Evolutionary conservation across 2,888 invertebrate genomes (phyloP).

Genomic region (Lasiommata megera): DNA sequence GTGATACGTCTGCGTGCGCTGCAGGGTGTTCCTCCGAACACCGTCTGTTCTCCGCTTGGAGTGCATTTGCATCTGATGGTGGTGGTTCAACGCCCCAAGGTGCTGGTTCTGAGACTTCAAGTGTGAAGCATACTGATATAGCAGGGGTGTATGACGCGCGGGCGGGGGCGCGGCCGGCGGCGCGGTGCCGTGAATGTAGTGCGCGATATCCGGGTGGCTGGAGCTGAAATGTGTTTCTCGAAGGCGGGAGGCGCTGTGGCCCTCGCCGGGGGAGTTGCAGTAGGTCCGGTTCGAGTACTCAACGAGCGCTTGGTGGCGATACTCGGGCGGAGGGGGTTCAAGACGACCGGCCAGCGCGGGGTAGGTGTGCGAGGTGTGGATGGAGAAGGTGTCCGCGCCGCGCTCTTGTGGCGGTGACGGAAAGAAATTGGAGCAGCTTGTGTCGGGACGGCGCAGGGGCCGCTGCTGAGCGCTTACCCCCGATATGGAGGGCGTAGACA

Average conservation of each 20-base stretch:
- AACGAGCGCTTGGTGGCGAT: slow-evolving; percentile 68
- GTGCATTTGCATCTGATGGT: slow-evolving; percentile 60
- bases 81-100: slow-evolving; percentile 61
- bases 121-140: slow-evolving; percentile 77
- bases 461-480: too few species aligned
- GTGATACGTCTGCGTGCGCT: slow-evolving; percentile 76
- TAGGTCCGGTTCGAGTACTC: slow-evolving; percentile 15
- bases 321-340: slow-evolving; percentile 43
- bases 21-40: slow-evolving; percentile 65
- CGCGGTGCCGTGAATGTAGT: slow-evolving; percentile 58
- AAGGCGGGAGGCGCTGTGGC: slow-evolving; percentile 47
- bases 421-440: slow-evolving; percentile 73
- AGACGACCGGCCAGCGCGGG: slow-evolving; percentile 66
- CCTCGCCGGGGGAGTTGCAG: slow-evolving; percentile 37
- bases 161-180: slow-evolving; percentile 54
- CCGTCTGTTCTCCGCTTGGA: slow-evolving; percentile 62
- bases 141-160: slow-evolving; percentile 47
- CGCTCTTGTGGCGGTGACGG: slow-evolving; percentile 74
- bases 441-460: slow-evolving; percentile 65
- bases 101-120: slow-evolving; percentile 74
- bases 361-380: slow-evolving; percentile 73
- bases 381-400: slow-evolving; percentile 68
- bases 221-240: slow-evolving; percentile 77
- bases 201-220: slow-evolving; percentile 75
- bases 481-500: slow-evolving; percentile 76